Evolutionary conservation across 2,797 vertebrate species (phyloP), one percentile per base, ranked within the genome.

Genomic region (Falco columbarius): DNA sequence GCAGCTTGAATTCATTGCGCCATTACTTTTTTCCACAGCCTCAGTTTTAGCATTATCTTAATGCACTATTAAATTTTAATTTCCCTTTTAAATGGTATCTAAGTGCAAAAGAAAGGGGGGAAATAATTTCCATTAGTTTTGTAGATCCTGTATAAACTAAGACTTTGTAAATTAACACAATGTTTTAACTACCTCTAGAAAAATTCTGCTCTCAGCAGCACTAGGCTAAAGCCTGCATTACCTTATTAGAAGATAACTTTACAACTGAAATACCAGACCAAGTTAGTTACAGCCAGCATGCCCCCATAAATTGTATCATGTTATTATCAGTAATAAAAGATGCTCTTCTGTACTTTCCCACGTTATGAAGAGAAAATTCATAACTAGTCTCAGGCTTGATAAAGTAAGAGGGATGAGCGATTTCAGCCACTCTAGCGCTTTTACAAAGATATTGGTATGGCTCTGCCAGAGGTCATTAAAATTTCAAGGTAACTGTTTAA

Each of bases 41-140:
- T 94, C 87, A 56, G 95, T 88, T 95, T 97, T 85, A 91, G 87
- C 82, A 93, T 89, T 94, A 94, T 96, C 97, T 97, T 97, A 97
- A 97, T 94, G 44, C 29, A 86, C 52, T 88, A 87, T 90, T 96
- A 93, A 90, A 95, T 96, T 96, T 97, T 96, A 84, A 97, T 98
- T 97, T 97, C 79, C 86, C 90, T 83, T 86, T 89, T 94, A 89
- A 95, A 81, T 62, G 46, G 65, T 54, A 89, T 46, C 40, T 67
- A 84, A 97, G 34, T 61, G 77, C 76, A 95, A 95, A 91, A 79
- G 22, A 74, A 89, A 80, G 26, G 36, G 59, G 26, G 24, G 2
- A 87, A 72, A 86, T 20, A 46, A 95, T 93, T 97, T 95, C 36
- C 71, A 58, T 72, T 96, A 88, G 46, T 95, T 95, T 62, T 65